Evolutionary conservation across 1,140 invertebrate species (phyloP).

Genomic region (Stratiolaelaps scimitus): DNA sequence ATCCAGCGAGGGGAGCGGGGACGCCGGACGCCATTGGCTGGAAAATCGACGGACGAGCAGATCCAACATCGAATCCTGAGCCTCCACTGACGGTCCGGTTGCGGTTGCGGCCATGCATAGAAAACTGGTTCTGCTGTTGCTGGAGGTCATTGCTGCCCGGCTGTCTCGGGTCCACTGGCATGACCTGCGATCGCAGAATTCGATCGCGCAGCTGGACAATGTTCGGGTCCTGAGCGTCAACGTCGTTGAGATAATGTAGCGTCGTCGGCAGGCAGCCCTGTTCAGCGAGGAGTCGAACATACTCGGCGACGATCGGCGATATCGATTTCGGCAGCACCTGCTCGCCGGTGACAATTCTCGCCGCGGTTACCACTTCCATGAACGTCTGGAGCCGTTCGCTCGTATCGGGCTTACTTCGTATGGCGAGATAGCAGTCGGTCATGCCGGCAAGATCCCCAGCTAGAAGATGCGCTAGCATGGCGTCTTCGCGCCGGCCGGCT

Average conservation of each 20-base stretch:
- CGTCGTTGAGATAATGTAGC: slow-evolving; percentile 17
- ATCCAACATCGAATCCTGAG: not conserved
- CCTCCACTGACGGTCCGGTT: not conserved
- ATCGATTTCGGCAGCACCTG: slow-evolving; percentile 20
- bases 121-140: slow-evolving; percentile 18
- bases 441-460: not conserved
- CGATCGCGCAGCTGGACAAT: not conserved
- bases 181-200: slow-evolving; percentile 3
- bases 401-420: slow-evolving; percentile 5
- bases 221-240: not conserved
- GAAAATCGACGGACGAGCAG: not conserved
- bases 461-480: not conserved
- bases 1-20: no score
- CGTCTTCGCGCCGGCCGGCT: not conserved
- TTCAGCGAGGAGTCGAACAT: not conserved
- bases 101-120: not conserved
- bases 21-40: slow-evolving; percentile 11
- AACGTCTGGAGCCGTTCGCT: slow-evolving; percentile 12
- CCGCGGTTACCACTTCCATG: slow-evolving; percentile 13
- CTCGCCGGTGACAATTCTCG: not conserved
- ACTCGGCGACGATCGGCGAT: not conserved
- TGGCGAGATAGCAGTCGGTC: slow-evolving; percentile 1
- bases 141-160: slow-evolving; percentile 3
- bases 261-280: not conserved
- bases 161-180: not conserved